These are phyloP conservation scores for Microctonus brassicae DNA, from an alignment of 2,888 invertebrate species.

Conservation along the genomic window DNA sequence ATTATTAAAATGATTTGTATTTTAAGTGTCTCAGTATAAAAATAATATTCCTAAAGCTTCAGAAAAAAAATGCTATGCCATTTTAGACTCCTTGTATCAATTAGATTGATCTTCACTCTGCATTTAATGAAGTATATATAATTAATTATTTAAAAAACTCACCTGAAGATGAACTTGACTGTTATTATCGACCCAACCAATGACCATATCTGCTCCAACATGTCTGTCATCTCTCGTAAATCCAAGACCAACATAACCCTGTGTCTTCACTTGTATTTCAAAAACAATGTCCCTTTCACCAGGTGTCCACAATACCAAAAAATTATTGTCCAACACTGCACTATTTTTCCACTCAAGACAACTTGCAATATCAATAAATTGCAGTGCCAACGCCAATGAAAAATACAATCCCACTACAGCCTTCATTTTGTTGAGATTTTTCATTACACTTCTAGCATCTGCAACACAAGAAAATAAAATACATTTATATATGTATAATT, in stretches of 20 bases:
- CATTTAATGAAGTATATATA: constrained; percentile 10
- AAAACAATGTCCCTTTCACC: constrained; percentile 82
- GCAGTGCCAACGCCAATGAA: constrained; percentile 49
- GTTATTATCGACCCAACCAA: constrained; percentile 88
- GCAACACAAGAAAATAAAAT: constrained; percentile 35
- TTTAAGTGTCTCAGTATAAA: too few species aligned
- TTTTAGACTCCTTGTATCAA: too few species aligned
- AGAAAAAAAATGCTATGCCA: too few species aligned
- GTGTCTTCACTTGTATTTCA: constrained; percentile 85
- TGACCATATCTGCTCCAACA: constrained; percentile 87
- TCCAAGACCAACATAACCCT: constrained; percentile 89
- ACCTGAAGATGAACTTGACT: constrained; percentile 86
- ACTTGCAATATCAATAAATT: constrained; percentile 50
- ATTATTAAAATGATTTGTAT: too few species aligned
- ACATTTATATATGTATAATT: background rate
- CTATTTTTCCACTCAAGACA: constrained; percentile 73
- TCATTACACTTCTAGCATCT: constrained; percentile 46
- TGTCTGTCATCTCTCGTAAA: constrained; percentile 85
- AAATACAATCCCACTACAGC: constrained; percentile 53
- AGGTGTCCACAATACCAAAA: constrained; percentile 81
- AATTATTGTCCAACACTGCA: constrained; percentile 73
- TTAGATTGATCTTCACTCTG: too few species aligned
- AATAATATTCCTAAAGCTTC: too few species aligned
- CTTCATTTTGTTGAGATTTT: constrained; percentile 57
- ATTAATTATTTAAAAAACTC: constrained; percentile 69